A percentile compares a stretch with the other conserved stretches of the same genome.
These are phyloP conservation scores for Frankliniella fusca DNA, from an alignment of 2,888 invertebrate genomes.

Conservation along the genomic window DNA sequence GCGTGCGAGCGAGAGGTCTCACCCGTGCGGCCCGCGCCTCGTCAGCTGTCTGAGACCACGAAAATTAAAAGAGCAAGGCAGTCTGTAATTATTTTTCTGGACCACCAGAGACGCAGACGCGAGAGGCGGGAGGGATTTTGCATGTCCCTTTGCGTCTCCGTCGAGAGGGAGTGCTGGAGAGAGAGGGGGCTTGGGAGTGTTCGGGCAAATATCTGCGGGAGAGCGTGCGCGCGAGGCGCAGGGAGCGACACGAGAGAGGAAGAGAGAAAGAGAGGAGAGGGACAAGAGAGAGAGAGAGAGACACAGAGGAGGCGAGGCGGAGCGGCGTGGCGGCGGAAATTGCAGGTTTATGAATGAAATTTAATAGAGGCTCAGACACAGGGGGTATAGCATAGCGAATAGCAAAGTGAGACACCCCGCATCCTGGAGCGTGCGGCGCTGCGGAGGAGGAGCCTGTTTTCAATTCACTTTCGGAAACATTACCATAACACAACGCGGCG, in stretches of 20 bases:
- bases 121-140: no score
- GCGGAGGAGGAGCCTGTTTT: not conserved
- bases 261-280: not conserved
- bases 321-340: constrained; percentile 15
- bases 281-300: not conserved
- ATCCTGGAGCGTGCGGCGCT: not conserved
- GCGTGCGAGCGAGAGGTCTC: no score
- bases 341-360: constrained; percentile 25
- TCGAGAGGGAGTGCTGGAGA: no score
- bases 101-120: no score
- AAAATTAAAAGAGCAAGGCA: no score
- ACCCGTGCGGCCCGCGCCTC: no score
- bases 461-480: constrained; percentile 17
- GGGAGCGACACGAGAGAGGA: not conserved
- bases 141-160: no score
- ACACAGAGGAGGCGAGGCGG: not conserved
- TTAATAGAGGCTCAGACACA: constrained; percentile 22
- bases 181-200: no score
- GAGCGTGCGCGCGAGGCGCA: not conserved
- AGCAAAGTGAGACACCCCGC: constrained; percentile 1
- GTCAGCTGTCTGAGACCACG: no score
- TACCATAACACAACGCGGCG: constrained; percentile 21
- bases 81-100: no score
- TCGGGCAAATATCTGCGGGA: no score
- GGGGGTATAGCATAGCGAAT: not conserved